phyloP scores from a whole-genome alignment of 2,888 invertebrate species.

The Eledona agricola region DNA sequence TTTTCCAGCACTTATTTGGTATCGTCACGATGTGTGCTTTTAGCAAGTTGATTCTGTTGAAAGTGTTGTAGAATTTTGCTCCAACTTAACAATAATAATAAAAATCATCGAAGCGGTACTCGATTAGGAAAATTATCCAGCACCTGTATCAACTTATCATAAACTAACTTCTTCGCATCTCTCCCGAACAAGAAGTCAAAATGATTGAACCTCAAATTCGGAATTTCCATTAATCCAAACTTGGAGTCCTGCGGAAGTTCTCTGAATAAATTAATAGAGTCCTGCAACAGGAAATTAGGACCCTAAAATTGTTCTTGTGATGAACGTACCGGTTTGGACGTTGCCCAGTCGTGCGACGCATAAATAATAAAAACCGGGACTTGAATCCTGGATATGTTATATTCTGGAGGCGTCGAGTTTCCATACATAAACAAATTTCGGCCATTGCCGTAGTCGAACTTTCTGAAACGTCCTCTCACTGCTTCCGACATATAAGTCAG shows the following conservation, averaged over 20 bases:
- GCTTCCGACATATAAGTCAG: constrained; percentile 54
- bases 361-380: constrained; percentile 70
- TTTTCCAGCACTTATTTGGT: too few species aligned
- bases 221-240: constrained; percentile 55
- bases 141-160: constrained; percentile 51
- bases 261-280: constrained; percentile 56
- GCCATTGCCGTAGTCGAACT: constrained; percentile 68
- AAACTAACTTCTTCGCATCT: constrained; percentile 53
- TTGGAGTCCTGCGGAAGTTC: constrained; percentile 51
- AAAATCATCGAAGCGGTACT: constrained; percentile 10
- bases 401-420: constrained; percentile 65
- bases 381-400: constrained; percentile 68
- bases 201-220: constrained; percentile 58
- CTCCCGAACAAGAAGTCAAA: constrained; percentile 59
- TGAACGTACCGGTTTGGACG: constrained; percentile 64
- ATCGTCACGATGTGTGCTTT: too few species aligned
- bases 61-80: too few species aligned
- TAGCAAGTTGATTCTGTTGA: too few species aligned
- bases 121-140: constrained; percentile 43
- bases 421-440: constrained; percentile 65
- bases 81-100: constrained; percentile 1
- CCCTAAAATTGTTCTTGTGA: not conserved
- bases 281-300: constrained; percentile 51
- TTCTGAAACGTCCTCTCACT: constrained; percentile 62
- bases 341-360: constrained; percentile 71